These are phyloP conservation scores for Calliphora vomitoria DNA, from an alignment of 2,888 invertebrate species.

Conservation along the genomic window DNA sequence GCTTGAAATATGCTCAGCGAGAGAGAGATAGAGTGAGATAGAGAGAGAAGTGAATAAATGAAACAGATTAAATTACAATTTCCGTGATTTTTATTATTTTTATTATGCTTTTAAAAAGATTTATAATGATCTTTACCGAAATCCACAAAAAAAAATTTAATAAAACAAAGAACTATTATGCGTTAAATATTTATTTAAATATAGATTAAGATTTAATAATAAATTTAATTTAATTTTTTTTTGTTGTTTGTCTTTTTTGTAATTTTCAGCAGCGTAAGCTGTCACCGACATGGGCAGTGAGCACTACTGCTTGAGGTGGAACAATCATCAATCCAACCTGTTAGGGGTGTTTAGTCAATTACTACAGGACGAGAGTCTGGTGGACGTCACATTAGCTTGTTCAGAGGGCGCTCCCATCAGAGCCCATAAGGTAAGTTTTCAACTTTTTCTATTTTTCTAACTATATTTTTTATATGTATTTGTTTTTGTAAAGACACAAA, in stretches of 20 bases:
- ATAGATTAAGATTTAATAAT: constrained; percentile 6
- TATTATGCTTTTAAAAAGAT: constrained; percentile 52
- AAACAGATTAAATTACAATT: constrained; percentile 69
- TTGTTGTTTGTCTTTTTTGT: constrained; percentile 35
- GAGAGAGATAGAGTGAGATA: neutral
- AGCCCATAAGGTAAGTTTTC: constrained; percentile 91
- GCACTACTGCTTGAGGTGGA: constrained; percentile 99
- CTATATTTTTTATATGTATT: neutral
- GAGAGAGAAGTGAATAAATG: neutral
- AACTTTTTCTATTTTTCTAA: neutral
- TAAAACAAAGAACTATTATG: too few relatives aligned
- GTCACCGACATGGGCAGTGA: constrained; percentile 98
- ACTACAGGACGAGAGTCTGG: constrained; percentile 97
- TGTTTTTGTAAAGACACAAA: neutral
- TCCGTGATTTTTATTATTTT: constrained; percentile 74
- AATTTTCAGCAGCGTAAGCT: constrained; percentile 89
- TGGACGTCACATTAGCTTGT: constrained; percentile 98
- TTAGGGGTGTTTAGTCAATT: constrained; percentile 98
- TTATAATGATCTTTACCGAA: constrained; percentile 37
- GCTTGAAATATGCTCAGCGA: neutral
- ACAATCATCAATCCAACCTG: constrained; percentile 99
- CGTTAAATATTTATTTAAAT: too few relatives aligned
- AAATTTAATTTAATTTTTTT: neutral
- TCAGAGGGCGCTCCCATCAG: constrained; percentile 97
- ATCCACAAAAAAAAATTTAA: neutral